Evolutionary conservation across 2,797 vertebrate genomes (phyloP).

Genomic region (Crossoptilon crossoptilon): DNA sequence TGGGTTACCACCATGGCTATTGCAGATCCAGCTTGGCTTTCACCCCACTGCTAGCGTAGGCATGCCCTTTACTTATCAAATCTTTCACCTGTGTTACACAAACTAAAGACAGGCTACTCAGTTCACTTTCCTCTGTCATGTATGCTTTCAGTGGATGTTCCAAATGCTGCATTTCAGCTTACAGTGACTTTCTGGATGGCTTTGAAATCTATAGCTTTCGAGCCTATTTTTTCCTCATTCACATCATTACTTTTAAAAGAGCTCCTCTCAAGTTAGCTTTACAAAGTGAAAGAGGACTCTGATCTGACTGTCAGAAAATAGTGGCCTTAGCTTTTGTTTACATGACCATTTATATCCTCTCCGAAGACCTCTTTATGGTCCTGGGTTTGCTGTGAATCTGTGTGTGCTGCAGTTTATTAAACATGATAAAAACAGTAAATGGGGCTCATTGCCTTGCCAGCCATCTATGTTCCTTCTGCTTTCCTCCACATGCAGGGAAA

Average conservation of each 20-base stretch:
- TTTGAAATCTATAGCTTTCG: not conserved
- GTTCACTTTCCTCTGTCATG: not conserved
- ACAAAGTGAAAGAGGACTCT: not conserved
- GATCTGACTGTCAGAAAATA: not conserved
- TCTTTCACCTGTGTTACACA: not conserved
- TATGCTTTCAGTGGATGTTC: not conserved
- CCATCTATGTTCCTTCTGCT: not conserved
- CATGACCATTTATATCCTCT: not conserved
- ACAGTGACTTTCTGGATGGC: not conserved
- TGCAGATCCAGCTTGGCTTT: not conserved
- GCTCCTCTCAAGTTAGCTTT: not conserved
- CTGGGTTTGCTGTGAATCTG: not conserved
- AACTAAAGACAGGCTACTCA: not conserved
- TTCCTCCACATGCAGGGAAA: not conserved
- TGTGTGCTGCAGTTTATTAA: not conserved
- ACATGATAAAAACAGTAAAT: not conserved
- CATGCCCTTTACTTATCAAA: not conserved
- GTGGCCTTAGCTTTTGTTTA: not conserved
- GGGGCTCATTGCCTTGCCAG: not conserved
- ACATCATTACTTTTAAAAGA: not conserved
- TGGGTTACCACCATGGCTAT: not conserved
- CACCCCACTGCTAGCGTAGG: not conserved
- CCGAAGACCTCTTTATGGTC: not conserved
- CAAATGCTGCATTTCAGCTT: not conserved
- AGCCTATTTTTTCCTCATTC: not conserved